Base-by-base conservation (phyloP, 2,888 invertebrate genomes). In the Allacma fusca region DNA sequence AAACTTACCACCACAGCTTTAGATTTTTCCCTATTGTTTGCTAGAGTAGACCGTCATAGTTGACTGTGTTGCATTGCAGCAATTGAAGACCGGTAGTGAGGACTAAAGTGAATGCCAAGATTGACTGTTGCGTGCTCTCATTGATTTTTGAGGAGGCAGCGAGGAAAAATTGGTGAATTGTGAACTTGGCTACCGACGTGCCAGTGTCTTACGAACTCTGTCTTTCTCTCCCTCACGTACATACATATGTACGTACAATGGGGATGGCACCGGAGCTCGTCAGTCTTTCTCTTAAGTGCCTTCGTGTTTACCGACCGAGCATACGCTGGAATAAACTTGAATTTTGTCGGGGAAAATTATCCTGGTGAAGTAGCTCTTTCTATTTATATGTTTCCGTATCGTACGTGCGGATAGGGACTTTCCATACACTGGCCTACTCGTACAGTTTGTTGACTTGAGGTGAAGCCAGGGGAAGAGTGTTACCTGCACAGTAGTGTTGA, bases 101-200 rank as follows among this genome's bases (percentile, higher is more conserved):
- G 62, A 43, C 34, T 73, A 40, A 40, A 24, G 73, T 19, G 43
- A 74, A 74, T 65, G 28, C 44, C 67, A 64, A 29, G 67, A 74
- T 74, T 74, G 74, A 64, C 64, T 74, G 74, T 74, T 74, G 64
- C 44, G 43, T 74, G 74, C 44, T 26, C 73, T 23, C 74, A 74
- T 74, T 74, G 74, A 65, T 74, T 74, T 73, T 44, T 70, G 26
- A 40, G 73, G 13, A 72, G 34, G 59, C 9, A 57, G 5, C 34
- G 34, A 72, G 43, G 24, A 40, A 43, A 64, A 73, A 64, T 64
- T 74, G 74, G 74, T 65, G 74, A 73, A 73, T 73, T 70, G 44
- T 71, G 59, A 71, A 57, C 69, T 16, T 40, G 21, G 21, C 5
- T 70, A 24, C 16, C 21, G 70, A 2, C 34, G 16, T n/a, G 26